These are phyloP conservation scores for Phaenicophaeus curvirostris DNA, from an alignment of 2,797 vertebrate genomes.

Conservation along the genomic window DNA sequence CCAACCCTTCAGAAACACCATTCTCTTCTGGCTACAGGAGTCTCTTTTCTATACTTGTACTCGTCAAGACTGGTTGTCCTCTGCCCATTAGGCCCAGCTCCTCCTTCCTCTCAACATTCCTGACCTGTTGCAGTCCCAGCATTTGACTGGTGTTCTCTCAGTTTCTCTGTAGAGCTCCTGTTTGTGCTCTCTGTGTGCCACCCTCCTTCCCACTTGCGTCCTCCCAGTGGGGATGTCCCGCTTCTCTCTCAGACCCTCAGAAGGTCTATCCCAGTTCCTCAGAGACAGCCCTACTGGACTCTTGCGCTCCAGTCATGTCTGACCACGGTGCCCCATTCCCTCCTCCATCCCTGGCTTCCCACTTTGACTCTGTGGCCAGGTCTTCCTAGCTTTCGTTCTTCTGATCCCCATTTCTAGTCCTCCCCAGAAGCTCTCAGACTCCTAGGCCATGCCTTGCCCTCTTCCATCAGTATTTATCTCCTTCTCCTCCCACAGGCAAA, in stretches of 20 bases:
- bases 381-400: not conserved
- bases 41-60: accelerated
- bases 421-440: not conserved
- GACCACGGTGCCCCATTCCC: not conserved
- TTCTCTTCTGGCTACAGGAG: not conserved
- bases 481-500: not conserved
- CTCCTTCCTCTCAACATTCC: not conserved
- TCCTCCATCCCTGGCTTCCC: not conserved
- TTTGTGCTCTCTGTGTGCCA: accelerated
- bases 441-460: not conserved
- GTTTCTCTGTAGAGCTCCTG: accelerated
- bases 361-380: not conserved
- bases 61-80: not conserved
- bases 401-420: not conserved
- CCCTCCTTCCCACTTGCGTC: not conserved
- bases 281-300: not conserved
- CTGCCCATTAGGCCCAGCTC: not conserved
- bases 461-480: not conserved
- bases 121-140: not conserved
- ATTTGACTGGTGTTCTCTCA: accelerated
- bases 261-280: not conserved
- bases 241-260: not conserved
- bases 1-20: not conserved
- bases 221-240: not conserved
- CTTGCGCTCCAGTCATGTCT: not conserved